Percentiles rank a stretch among this genome's conserved stretches.
Conservation (phyloP, 2,113 vertebrate genomes). For the Meles meles region DNA sequence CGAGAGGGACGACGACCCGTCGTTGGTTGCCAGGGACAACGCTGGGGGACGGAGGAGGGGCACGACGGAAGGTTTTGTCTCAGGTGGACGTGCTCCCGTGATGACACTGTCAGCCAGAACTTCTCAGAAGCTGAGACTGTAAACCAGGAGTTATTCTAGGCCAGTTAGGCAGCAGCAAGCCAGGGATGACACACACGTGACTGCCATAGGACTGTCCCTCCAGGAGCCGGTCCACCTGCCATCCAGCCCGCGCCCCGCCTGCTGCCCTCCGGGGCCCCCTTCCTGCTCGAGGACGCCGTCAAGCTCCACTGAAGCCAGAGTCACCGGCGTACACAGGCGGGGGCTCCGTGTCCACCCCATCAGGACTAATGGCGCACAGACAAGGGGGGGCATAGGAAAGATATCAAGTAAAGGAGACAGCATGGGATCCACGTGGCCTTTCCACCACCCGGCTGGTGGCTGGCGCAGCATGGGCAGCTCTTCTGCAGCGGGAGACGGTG, state of each 20-base stretch:
- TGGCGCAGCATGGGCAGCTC: accelerated
- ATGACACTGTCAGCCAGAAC: too few relatives aligned
- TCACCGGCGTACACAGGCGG: accelerated
- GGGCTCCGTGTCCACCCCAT: background rate
- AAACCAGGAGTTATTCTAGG: accelerated
- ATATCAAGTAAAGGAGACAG: accelerated
- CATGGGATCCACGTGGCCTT: accelerated
- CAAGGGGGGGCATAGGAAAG: accelerated
- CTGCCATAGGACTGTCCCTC: accelerated
- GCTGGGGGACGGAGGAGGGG: accelerated
- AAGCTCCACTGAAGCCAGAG: background rate
- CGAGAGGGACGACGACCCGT: accelerated
- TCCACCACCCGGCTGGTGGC: accelerated
- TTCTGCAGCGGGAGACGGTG: accelerated
- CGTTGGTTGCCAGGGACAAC: background rate
- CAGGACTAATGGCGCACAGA: background rate
- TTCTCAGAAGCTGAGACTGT: background rate
- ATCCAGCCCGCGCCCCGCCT: accelerated
- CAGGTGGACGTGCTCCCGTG: background rate
- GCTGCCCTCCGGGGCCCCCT: too few relatives aligned
- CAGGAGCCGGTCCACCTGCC: accelerated
- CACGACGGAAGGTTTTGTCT: accelerated
- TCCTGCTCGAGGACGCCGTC: background rate
- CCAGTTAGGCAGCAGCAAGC: accelerated
- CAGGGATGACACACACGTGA: accelerated